Percentiles rank a stretch among this genome's conserved stretches.
Evolutionary conservation across 2,797 vertebrate genomes (phyloP).

Genomic region (Chelonia mydas): DNA sequence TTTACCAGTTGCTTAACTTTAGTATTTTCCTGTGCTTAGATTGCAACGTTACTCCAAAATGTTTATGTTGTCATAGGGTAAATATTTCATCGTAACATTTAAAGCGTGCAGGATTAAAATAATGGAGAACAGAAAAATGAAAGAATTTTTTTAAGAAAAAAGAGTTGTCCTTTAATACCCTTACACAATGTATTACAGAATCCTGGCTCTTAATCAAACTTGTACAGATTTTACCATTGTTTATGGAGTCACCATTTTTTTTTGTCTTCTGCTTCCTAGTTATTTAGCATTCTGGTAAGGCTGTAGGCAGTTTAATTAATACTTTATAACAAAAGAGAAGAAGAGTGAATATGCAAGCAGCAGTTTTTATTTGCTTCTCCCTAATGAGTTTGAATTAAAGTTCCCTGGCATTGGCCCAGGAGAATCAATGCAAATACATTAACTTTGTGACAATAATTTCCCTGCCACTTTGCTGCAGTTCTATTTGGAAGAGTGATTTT

Average conservation of each 20-base stretch:
- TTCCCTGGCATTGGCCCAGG: slow-evolving; percentile 3
- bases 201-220: not conserved
- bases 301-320: not conserved
- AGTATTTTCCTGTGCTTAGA: not conserved
- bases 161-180: not conserved
- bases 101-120: not conserved
- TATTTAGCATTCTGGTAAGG: not conserved
- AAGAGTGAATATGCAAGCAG: not conserved
- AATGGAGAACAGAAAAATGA: not conserved
- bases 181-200: not conserved
- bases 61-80: not conserved
- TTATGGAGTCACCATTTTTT: not conserved
- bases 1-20: not conserved
- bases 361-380: not conserved
- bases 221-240: not conserved
- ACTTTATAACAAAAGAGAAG: not conserved
- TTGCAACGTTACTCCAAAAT: not conserved
- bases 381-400: not conserved
- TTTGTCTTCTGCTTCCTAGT: not conserved
- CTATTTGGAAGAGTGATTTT: not conserved
- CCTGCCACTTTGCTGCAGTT: not conserved
- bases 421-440: slow-evolving; percentile 32
- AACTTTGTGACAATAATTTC: not conserved
- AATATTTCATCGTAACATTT: not conserved
- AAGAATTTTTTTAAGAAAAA: not conserved